Conservation (phyloP, 2,888 invertebrate species). For the Noctuana brunneofusca region DNA sequence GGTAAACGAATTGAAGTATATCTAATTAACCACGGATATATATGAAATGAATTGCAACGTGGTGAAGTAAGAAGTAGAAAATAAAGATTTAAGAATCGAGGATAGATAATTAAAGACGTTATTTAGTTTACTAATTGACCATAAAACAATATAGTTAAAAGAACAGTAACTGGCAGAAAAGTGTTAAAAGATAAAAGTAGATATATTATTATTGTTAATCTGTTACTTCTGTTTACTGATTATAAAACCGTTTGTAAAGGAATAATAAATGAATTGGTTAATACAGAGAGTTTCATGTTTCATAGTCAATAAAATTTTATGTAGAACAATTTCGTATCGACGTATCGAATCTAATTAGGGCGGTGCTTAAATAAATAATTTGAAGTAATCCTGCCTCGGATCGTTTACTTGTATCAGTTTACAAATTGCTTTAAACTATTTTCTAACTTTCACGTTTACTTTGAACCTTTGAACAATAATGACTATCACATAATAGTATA, state of each 20-base stretch:
- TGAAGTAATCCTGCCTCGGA: neutral
- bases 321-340: constrained; percentile 3
- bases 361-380: neutral
- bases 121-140: too few species aligned
- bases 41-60: neutral
- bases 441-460: too few species aligned
- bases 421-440: neutral
- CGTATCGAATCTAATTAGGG: neutral
- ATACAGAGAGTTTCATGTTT: neutral
- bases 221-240: too few species aligned
- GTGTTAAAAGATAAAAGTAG: too few species aligned
- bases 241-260: too few species aligned
- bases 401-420: constrained; percentile 3
- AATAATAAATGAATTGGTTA: too few species aligned
- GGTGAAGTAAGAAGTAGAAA: neutral
- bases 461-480: too few species aligned
- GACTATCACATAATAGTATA: too few species aligned
- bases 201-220: too few species aligned
- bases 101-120: too few species aligned
- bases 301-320: neutral
- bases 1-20: neutral
- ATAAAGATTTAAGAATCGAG: neutral
- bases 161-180: too few species aligned
- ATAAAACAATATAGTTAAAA: too few species aligned
- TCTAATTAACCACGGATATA: neutral